Percentiles rank a stretch among this genome's conserved stretches.
Conservation (phyloP, 1,140 invertebrate genomes). For the Drosophila virilis region DNA sequence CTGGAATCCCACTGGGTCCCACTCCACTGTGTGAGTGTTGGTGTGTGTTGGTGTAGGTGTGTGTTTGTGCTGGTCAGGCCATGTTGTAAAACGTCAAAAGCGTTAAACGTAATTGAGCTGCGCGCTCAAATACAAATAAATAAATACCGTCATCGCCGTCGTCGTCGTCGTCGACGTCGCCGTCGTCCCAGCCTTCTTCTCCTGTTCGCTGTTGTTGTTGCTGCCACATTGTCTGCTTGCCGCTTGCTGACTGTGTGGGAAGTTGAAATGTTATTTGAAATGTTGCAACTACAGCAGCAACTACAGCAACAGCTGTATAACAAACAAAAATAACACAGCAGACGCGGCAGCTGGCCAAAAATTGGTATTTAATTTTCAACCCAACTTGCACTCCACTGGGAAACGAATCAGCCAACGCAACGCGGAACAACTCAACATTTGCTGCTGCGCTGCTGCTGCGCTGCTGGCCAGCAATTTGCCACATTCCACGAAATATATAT, state of each 20-base stretch:
- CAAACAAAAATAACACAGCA: slow-evolving; percentile 39
- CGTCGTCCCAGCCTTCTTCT: slow-evolving; percentile 17
- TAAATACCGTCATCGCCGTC: slow-evolving; percentile 57
- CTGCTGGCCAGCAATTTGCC: slow-evolving; percentile 62
- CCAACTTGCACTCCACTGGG: slow-evolving; percentile 70
- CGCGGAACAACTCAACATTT: slow-evolving; percentile 14
- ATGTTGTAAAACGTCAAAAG: slow-evolving; percentile 82
- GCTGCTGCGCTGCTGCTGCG: slow-evolving; percentile 24
- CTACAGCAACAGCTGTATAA: slow-evolving; percentile 15
- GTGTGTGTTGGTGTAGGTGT: slow-evolving; percentile 15
- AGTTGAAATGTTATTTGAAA: slow-evolving; percentile 83
- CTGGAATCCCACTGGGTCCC: slow-evolving; percentile 6
- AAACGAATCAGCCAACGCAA: slow-evolving; percentile 44
- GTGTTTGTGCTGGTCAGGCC: slow-evolving; percentile 46
- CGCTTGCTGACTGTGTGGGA: slow-evolving; percentile 44
- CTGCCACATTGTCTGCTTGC: slow-evolving; percentile 67
- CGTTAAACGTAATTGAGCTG: slow-evolving; percentile 83
- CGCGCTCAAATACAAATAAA: slow-evolving; percentile 82
- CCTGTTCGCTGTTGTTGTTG: slow-evolving; percentile 33
- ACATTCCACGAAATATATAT: slow-evolving; percentile 61
- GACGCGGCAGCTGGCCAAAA: slow-evolving; percentile 63
- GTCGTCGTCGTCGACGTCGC: not conserved
- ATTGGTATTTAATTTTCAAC: slow-evolving; percentile 83
- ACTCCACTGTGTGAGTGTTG: slow-evolving; percentile 48
- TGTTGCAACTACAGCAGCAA: slow-evolving; percentile 65